These are phyloP conservation scores for Actinernus sp. DNA, from an alignment of 92 coral and sea anemone species.

Conservation along the genomic window DNA sequence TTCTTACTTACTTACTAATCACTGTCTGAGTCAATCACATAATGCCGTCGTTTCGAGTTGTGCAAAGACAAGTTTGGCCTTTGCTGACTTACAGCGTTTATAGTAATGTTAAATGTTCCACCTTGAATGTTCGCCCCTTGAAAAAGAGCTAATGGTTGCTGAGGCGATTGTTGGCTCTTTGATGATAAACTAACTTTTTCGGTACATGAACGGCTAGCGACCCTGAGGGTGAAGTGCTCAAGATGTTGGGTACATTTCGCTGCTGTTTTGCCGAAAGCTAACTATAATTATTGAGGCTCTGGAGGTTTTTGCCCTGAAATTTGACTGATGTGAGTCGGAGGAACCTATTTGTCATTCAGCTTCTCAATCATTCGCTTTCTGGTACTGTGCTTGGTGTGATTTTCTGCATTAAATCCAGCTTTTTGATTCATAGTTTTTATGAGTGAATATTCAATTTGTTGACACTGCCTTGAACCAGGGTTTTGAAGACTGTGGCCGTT, in stretches of 20 bases:
- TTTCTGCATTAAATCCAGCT: conserved; percentile 3
- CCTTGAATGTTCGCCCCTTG: too few relatives aligned
- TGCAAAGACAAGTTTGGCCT: too few relatives aligned
- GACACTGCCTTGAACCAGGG: conserved; percentile 34
- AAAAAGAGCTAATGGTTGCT: too few relatives aligned
- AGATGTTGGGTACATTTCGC: conserved; percentile 3
- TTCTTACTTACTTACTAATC: too few relatives aligned
- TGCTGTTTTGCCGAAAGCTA: conserved; percentile 12
- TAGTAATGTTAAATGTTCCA: too few relatives aligned
- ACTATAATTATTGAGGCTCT: conserved; percentile 16
- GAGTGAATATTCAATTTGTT: conserved; percentile 12
- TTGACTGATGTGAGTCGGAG: conserved; percentile 13
- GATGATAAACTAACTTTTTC: too few relatives aligned
- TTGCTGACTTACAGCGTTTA: too few relatives aligned
- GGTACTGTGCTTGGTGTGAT: conserved; percentile 31
- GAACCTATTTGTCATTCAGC: conserved; percentile 13
- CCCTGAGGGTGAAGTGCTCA: too few relatives aligned
- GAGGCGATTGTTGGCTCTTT: too few relatives aligned
- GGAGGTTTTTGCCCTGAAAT: conserved; percentile 31
- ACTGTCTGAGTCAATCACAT: too few relatives aligned
- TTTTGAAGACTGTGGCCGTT: conserved; percentile 12
- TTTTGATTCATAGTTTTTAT: conserved; percentile 44
- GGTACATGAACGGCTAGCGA: too few relatives aligned
- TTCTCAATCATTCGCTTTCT: conserved; percentile 24
- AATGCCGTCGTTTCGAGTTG: too few relatives aligned